Evolutionary conservation across 2,113 vertebrate genomes (phyloP).

Genomic region (Nothoprocta pentlandii): DNA sequence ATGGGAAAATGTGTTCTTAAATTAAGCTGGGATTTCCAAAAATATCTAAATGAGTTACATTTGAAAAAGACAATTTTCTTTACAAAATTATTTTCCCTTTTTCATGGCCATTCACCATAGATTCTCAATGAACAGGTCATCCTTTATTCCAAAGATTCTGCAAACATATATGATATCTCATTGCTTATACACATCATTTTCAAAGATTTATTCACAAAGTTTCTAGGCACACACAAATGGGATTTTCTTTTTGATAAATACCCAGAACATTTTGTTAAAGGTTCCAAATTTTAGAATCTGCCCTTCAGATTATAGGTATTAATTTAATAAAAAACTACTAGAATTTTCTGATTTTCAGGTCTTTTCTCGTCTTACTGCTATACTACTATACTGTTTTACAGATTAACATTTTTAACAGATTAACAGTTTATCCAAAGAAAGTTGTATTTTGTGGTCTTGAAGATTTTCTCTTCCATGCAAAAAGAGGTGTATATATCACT

Average conservation of each 20-base stretch:
- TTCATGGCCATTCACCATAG: constrained; percentile 7
- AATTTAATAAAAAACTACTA: neutral
- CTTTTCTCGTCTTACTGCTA: neutral
- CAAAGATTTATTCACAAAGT: constrained; percentile 15
- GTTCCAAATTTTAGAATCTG: neutral
- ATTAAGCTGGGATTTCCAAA: constrained; percentile 37
- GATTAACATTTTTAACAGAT: neutral
- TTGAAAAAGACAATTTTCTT: constrained; percentile 21
- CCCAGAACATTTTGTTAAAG: neutral
- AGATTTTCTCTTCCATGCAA: neutral
- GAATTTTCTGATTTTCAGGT: neutral
- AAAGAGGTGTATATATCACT: fast-evolving
- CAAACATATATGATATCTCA: constrained; percentile 15
- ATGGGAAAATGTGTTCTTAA: constrained; percentile 1
- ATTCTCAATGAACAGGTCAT: constrained; percentile 13
- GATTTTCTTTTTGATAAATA: neutral
- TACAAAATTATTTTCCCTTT: constrained; percentile 40
- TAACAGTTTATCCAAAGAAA: neutral
- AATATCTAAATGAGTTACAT: constrained; percentile 14
- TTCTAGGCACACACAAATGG: neutral
- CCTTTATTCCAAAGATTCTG: constrained; percentile 1
- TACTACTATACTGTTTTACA: neutral
- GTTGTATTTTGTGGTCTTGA: neutral
- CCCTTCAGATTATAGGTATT: neutral
- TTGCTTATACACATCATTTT: constrained; percentile 1